Percentiles rank a stretch among this genome's conserved stretches.
phyloP scores from a whole-genome alignment of 1,140 invertebrate species.

The Listronotus bonariensis region DNA sequence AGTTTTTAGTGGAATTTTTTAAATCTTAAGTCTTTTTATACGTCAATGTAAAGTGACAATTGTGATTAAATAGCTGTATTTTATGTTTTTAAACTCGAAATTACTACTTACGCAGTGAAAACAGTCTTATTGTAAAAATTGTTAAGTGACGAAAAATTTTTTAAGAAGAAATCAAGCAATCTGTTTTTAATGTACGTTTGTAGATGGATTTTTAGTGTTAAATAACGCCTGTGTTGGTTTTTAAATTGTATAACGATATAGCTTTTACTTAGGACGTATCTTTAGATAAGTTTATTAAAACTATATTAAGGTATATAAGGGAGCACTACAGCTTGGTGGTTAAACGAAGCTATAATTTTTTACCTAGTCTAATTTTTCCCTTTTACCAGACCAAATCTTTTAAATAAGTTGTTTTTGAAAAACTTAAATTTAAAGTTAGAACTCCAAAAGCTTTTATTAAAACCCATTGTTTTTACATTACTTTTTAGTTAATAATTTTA shows the following conservation, averaged over 20 bases:
- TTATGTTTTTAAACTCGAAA: conserved; percentile 43
- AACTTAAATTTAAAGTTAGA: no score
- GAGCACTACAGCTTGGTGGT: conserved; percentile 28
- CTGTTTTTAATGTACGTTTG: conserved; percentile 33
- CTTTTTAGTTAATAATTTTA: conserved; percentile 5
- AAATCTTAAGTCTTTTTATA: conserved; percentile 33
- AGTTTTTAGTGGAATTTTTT: conserved; percentile 56
- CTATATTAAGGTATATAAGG: conserved; percentile 9
- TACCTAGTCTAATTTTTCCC: conserved; percentile 7
- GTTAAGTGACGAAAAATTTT: conserved; percentile 25
- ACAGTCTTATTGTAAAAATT: conserved; percentile 20
- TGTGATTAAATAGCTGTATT: conserved; percentile 50
- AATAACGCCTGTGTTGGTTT: conserved; percentile 37
- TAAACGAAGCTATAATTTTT: conserved; percentile 14
- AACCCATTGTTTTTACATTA: background rate
- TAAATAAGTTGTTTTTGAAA: background rate
- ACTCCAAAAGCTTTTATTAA: background rate
- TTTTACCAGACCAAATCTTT: background rate
- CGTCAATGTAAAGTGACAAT: conserved; percentile 42
- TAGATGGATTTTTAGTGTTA: conserved; percentile 39
- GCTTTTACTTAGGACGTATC: conserved; percentile 21
- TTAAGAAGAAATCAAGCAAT: conserved; percentile 33
- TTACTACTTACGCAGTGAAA: conserved; percentile 26
- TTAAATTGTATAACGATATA: conserved; percentile 27
- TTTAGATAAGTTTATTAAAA: conserved; percentile 10